These are phyloP conservation scores for Gallinago jamesoni DNA, from an alignment of 2,113 vertebrate species.

Conservation along the genomic window DNA sequence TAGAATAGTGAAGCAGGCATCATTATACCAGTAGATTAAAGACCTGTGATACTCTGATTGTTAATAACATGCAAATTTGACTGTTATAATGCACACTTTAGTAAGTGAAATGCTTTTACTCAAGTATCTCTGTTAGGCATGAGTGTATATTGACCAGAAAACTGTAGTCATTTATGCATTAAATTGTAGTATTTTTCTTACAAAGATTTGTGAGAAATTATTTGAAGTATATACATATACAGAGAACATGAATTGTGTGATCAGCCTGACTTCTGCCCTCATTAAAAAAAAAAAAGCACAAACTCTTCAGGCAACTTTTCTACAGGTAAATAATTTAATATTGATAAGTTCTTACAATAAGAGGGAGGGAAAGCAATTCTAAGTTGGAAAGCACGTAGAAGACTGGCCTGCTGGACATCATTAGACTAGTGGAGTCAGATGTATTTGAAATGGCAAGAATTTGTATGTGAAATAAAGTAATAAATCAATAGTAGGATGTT, in stretches of 20 bases:
- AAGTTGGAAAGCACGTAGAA: fast-evolving
- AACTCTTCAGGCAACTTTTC: not conserved
- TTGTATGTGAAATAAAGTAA: not conserved
- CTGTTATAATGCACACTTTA: not conserved
- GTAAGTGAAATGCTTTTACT: not conserved
- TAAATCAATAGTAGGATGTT: not conserved
- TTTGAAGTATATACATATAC: not conserved
- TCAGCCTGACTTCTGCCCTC: not conserved
- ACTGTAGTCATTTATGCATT: not conserved
- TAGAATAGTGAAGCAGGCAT: not conserved
- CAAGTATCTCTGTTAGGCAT: not conserved
- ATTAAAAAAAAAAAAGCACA: not conserved
- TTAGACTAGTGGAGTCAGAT: not conserved
- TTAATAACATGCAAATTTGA: not conserved
- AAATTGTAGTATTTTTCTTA: not conserved
- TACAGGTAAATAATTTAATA: not conserved
- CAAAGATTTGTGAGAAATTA: not conserved
- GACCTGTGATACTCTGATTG: not conserved
- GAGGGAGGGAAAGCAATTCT: not conserved
- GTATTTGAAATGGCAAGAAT: not conserved
- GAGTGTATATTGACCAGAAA: not conserved
- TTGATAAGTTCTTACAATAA: not conserved
- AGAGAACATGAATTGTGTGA: not conserved
- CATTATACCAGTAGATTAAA: not conserved
- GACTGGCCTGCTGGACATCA: not conserved